phyloP scores from a whole-genome alignment of 2,888 invertebrate genomes.

The Aromia moschata region DNA sequence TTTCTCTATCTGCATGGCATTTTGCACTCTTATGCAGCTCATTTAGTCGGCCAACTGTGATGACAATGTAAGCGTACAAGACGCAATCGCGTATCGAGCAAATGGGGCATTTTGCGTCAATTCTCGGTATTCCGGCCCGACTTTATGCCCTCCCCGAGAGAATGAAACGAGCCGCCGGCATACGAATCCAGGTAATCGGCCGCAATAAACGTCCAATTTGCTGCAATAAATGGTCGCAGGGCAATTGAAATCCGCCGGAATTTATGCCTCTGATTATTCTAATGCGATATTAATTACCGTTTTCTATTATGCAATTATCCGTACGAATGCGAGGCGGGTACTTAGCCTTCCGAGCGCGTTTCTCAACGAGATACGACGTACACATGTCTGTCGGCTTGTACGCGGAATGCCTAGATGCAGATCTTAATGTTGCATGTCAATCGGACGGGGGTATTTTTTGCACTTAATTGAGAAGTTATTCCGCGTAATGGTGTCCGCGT shows the following conservation, averaged over 20 bases:
- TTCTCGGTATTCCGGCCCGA: constrained; percentile 32
- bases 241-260: constrained; percentile 39
- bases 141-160: constrained; percentile 28
- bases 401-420: constrained; percentile 45
- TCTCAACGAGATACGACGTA: constrained; percentile 40
- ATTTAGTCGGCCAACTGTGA: no score
- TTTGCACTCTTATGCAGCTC: no score
- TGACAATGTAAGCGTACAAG: neutral
- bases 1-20: no score
- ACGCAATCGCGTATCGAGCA: constrained; percentile 5
- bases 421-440: constrained; percentile 52
- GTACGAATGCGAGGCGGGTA: constrained; percentile 25
- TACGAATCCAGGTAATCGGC: constrained; percentile 41
- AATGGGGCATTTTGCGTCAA: constrained; percentile 37
- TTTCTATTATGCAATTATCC: constrained; percentile 42
- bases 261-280: constrained; percentile 38
- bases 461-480: constrained; percentile 51
- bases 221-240: constrained; percentile 28
- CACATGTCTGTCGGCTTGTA: constrained; percentile 39
- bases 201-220: constrained; percentile 47
- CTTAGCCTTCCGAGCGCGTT: constrained; percentile 32
- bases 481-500: constrained; percentile 49
- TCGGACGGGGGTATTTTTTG: constrained; percentile 47
- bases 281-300: constrained; percentile 45
- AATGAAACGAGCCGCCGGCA: constrained; percentile 28